A percentile compares a stretch with the other conserved stretches of the same genome.
phyloP scores from a whole-genome alignment of 2,113 vertebrate species.

The Pantherophis guttatus region DNA sequence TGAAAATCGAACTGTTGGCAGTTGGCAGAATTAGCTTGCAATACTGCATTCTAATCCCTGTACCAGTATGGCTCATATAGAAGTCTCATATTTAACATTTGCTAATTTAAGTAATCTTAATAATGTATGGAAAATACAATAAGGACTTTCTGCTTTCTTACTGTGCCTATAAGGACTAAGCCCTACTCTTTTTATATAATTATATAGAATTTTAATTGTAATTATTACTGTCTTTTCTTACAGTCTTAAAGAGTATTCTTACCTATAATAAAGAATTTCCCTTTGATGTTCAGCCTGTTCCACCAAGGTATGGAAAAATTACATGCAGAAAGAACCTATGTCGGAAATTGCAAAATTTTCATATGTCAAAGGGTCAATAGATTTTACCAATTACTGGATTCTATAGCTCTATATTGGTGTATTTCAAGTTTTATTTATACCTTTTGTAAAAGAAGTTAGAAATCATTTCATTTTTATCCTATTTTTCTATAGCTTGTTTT shows the following conservation, averaged over 20 bases:
- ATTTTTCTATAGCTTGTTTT: not conserved
- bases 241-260: slow-evolving; percentile 94
- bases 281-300: slow-evolving; percentile 95
- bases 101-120: not conserved
- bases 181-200: not conserved
- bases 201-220: not conserved
- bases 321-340: not conserved
- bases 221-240: slow-evolving; percentile 34
- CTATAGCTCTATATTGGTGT: not conserved
- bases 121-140: not conserved
- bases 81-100: not conserved
- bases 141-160: not conserved
- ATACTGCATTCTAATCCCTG: not conserved
- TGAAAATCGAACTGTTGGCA: not conserved
- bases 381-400: not conserved
- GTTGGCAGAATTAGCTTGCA: not conserved
- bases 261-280: slow-evolving; percentile 96
- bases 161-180: slow-evolving; percentile 3
- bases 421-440: not conserved
- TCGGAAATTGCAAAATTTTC: not conserved
- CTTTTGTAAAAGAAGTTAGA: not conserved
- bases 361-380: not conserved
- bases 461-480: not conserved
- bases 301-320: slow-evolving; percentile 81
- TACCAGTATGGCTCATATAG: not conserved